Evolutionary conservation across 2,888 invertebrate species (phyloP).

Genomic region (Apodemia duryi): DNA sequence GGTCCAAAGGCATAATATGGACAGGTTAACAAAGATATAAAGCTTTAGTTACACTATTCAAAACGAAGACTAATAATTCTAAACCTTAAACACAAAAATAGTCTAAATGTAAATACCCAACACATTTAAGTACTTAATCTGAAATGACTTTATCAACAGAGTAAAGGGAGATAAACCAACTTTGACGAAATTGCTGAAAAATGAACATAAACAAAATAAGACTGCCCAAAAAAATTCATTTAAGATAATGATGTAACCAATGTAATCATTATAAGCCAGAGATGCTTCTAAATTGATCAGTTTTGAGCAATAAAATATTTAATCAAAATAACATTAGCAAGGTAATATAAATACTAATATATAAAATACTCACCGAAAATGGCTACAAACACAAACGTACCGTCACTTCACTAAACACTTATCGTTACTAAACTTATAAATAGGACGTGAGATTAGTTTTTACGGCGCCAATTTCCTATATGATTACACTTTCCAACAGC

Average conservation of each 20-base stretch:
- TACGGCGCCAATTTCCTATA: conserved; percentile 63
- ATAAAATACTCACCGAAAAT: conserved; percentile 67
- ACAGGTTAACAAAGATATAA: no score
- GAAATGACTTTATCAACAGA: no score
- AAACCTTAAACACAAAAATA: no score
- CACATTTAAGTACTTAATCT: no score
- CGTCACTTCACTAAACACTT: conserved; percentile 53
- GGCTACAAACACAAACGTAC: conserved; percentile 67
- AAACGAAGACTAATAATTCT: no score
- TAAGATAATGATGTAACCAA: conserved; percentile 1
- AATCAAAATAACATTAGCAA: conserved; percentile 20
- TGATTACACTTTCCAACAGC: conserved; percentile 76
- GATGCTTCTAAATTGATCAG: not conserved
- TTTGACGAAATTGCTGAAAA: not conserved
- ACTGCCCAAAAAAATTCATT: not conserved
- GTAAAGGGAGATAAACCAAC: not conserved
- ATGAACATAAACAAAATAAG: not conserved
- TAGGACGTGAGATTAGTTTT: conserved; percentile 70
- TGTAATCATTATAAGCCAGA: not conserved
- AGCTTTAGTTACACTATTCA: no score
- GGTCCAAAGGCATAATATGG: no score
- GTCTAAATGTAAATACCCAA: no score
- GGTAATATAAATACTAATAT: conserved; percentile 59
- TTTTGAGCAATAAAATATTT: not conserved
- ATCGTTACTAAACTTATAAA: conserved; percentile 40